Evolutionary conservation across 2,797 vertebrate genomes (phyloP), one percentile per base, ranked within the genome.

Genomic region (Falco columbarius): DNA sequence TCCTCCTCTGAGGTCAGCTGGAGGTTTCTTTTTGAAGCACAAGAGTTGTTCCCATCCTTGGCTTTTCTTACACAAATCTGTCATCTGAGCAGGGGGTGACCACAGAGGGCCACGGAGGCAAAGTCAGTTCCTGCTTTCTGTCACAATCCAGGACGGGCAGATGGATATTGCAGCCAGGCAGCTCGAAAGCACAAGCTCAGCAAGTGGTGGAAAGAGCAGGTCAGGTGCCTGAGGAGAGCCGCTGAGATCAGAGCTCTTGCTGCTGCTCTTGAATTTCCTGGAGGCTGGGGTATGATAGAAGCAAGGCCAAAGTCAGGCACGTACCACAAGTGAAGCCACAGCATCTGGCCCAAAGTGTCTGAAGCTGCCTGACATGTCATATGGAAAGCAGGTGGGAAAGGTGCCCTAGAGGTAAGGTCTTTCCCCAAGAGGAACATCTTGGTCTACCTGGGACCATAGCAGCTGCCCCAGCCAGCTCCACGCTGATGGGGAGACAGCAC

Each of bases 331-430:
- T 15, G n/a, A 97, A 38, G n/a, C 16, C 75, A 51, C 51, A 76
- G 27, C 3, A 5, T 40, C 62, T 86, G 14, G 21, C 10, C 29
- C 21, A 21, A 65, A 91, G 12, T 10, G 19, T 68, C 34, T 46
- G 61, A 79, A 42, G 13, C 6, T 1, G 3, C 27, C 55, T 83
- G n/a, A 12, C 24, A 29, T 1, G 6, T 23, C 1, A 0, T 8
- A 24, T 7, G 40, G 15, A 58, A 87, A 93, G 22, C 67, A 49
- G 6, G 21, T 9, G 51, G 30, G 30, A 61, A n/a, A 87, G 30
- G 10, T 52, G 11, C 16, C 56, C 62, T 16, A 38, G 51, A 73
- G 36, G 16, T 12, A 23, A 32, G 6, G 32, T 7, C 16, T 38
- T 81, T 86, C 49, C 49, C 61, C 62, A 32, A 52, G 44, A 87